Conservation (phyloP, 2,797 vertebrate genomes). For the Sarcophilus harrisii region DNA sequence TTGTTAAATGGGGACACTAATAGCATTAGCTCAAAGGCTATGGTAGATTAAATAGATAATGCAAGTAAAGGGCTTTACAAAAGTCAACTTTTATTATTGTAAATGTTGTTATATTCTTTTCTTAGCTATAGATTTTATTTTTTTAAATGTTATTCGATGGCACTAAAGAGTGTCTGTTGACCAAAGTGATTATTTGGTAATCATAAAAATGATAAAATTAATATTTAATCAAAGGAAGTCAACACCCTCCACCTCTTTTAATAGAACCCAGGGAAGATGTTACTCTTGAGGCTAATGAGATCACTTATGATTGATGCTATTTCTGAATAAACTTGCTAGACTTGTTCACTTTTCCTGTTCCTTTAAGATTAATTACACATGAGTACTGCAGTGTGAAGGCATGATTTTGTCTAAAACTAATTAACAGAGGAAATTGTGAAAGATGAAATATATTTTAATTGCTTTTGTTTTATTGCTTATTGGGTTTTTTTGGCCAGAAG, state of each 20-base stretch:
- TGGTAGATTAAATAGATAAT: not conserved
- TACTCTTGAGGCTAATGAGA: slow-evolving; percentile 59
- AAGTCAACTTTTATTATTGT: not conserved
- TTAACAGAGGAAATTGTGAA: slow-evolving; percentile 67
- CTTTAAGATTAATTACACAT: slow-evolving; percentile 67
- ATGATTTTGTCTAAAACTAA: slow-evolving; percentile 61
- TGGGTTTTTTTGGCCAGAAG: slow-evolving; percentile 36
- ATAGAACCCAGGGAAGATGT: slow-evolving; percentile 58
- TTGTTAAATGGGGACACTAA: not conserved
- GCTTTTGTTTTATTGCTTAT: slow-evolving; percentile 59
- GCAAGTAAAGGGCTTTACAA: not conserved
- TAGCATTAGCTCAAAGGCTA: not conserved
- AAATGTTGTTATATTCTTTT: slow-evolving; percentile 14
- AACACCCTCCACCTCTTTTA: slow-evolving; percentile 43
- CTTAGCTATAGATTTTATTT: slow-evolving; percentile 16
- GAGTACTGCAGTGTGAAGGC: slow-evolving; percentile 52
- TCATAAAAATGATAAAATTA: slow-evolving; percentile 58
- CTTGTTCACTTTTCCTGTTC: slow-evolving; percentile 38
- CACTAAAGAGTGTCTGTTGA: slow-evolving; percentile 38
- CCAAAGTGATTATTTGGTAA: slow-evolving; percentile 48
- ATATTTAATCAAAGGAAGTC: slow-evolving; percentile 63
- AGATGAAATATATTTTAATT: slow-evolving; percentile 65
- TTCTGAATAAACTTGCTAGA: slow-evolving; percentile 56
- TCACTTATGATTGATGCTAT: slow-evolving; percentile 62
- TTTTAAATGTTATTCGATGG: slow-evolving; percentile 49